A percentile compares a stretch with the other conserved stretches of the same genome.
Evolutionary conservation across 2,888 invertebrate genomes (phyloP).

Genomic region (Eulithis prunata): DNA sequence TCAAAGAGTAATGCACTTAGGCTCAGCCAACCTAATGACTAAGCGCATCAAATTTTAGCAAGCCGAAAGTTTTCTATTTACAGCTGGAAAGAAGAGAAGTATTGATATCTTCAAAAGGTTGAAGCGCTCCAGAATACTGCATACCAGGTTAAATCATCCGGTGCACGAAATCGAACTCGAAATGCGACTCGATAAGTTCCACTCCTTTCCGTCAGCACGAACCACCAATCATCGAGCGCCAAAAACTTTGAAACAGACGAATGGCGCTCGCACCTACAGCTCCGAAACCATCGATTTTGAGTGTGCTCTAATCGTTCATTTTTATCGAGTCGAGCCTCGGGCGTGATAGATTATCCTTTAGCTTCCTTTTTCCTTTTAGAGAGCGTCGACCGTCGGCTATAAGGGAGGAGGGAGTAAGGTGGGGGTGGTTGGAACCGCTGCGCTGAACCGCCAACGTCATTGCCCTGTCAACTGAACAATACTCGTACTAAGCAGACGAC

Average conservation of each 20-base stretch:
- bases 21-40: conserved; percentile 30
- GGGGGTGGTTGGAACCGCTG: conserved; percentile 62
- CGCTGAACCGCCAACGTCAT: conserved; percentile 76
- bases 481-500: conserved; percentile 69
- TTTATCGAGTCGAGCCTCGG: conserved; percentile 80
- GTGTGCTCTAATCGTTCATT: conserved; percentile 79
- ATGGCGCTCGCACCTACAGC: conserved; percentile 50
- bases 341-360: conserved; percentile 83
- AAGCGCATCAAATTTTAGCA: conserved; percentile 26
- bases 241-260: conserved; percentile 46
- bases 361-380: conserved; percentile 82
- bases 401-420: conserved; percentile 62
- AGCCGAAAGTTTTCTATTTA: conserved; percentile 9
- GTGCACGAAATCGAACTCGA: conserved; percentile 12
- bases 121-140: no score
- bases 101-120: neutral
- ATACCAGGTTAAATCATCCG: conserved; percentile 9
- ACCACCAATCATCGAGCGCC: conserved; percentile 36
- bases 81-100: no score
- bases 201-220: conserved; percentile 22
- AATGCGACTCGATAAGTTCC: conserved; percentile 13
- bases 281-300: conserved; percentile 71
- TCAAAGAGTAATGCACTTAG: conserved; percentile 66
- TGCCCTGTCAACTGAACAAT: conserved; percentile 83
- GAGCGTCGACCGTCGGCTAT: conserved; percentile 81